Conservation (phyloP, 2,113 vertebrate species). For the Pardalotus punctatus region DNA sequence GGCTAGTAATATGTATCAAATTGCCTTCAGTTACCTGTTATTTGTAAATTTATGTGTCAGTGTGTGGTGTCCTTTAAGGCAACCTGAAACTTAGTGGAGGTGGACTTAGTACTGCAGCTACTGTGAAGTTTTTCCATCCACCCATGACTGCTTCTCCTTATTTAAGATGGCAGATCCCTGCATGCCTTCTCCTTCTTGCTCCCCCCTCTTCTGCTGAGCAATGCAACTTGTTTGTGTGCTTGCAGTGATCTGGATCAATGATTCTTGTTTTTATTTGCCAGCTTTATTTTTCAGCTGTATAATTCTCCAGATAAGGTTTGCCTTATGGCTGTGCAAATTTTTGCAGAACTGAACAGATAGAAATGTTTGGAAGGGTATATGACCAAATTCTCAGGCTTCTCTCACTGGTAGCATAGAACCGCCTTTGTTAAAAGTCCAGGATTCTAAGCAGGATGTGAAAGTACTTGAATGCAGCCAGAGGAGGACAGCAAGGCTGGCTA, state of each 20-base stretch:
- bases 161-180: not conserved
- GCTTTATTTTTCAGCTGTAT: not conserved
- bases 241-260: not conserved
- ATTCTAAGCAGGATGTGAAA: not conserved
- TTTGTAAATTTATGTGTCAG: not conserved
- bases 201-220: not conserved
- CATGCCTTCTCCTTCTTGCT: not conserved
- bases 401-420: not conserved
- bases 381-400: not conserved
- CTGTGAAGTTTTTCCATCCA: not conserved
- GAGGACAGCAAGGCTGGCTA: not conserved
- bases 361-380: not conserved
- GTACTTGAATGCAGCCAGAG: not conserved
- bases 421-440: not conserved
- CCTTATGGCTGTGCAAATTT: not conserved
- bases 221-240: not conserved
- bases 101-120: accelerated
- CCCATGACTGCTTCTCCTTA: not conserved
- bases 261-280: not conserved
- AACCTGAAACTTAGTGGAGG: not conserved
- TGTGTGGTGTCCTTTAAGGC: not conserved
- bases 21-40: not conserved
- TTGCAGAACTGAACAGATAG: not conserved
- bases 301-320: not conserved
- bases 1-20: not conserved